These are phyloP conservation scores for Eulithis prunata DNA, from an alignment of 2,888 invertebrate genomes.

Conservation along the genomic window DNA sequence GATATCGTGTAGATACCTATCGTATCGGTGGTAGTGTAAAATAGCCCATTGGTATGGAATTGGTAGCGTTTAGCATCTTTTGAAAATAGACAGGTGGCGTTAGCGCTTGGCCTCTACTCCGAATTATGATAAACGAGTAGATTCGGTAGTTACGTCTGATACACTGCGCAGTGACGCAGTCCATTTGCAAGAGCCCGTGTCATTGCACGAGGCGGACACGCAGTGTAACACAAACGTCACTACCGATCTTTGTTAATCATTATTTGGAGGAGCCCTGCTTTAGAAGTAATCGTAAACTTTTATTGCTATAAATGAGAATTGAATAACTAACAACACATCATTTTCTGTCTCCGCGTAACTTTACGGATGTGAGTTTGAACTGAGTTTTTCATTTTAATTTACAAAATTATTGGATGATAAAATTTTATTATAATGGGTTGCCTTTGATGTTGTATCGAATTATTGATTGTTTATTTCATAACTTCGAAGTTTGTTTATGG, in stretches of 20 bases:
- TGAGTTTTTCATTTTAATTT: constrained; percentile 40
- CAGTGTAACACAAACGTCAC: too few relatives aligned
- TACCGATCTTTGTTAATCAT: constrained; percentile 6
- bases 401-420: constrained; percentile 40
- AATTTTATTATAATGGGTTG: constrained; percentile 34
- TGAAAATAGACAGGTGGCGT: too few relatives aligned
- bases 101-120: too few relatives aligned
- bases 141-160: too few relatives aligned
- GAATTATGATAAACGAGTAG: too few relatives aligned
- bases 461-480: constrained; percentile 42
- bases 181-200: too few relatives aligned
- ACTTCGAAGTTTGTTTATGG: constrained; percentile 38
- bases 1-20: too few relatives aligned
- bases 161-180: too few relatives aligned
- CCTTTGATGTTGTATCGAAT: constrained; percentile 40
- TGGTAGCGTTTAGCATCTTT: too few relatives aligned
- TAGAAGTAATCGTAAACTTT: constrained; percentile 52
- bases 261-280: not conserved
- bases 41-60: too few relatives aligned
- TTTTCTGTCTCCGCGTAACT: constrained; percentile 44
- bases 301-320: constrained; percentile 53
- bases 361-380: constrained; percentile 43
- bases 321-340: constrained; percentile 50
- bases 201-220: too few relatives aligned
- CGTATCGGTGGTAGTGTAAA: too few relatives aligned